These are phyloP conservation scores for Trichonephila inaurata DNA, from an alignment of 1,140 invertebrate genomes.

Conservation along the genomic window DNA sequence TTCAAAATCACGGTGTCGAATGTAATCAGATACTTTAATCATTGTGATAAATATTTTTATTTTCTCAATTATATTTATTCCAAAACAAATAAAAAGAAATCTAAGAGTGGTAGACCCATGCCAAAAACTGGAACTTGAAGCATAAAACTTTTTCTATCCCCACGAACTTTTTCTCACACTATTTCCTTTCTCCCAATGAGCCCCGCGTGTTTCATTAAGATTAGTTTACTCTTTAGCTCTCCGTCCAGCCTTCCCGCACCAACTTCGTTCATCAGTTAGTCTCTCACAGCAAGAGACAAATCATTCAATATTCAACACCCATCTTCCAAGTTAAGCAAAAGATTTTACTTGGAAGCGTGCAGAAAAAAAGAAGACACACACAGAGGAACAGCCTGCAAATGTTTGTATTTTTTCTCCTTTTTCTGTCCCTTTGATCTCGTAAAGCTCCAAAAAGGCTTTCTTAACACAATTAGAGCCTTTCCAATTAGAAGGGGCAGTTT, in stretches of 20 bases:
- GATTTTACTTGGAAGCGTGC: not conserved
- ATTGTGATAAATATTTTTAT: too few relatives aligned
- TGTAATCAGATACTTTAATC: too few relatives aligned
- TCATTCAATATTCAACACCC: constrained; percentile 54
- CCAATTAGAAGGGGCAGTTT: constrained; percentile 65
- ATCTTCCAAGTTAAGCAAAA: constrained; percentile 48
- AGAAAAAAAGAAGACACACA: not conserved
- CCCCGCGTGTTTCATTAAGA: not conserved
- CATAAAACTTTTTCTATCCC: too few relatives aligned
- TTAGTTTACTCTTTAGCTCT: not conserved
- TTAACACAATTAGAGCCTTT: constrained; percentile 70
- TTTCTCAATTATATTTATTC: too few relatives aligned
- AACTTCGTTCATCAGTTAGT: not conserved
- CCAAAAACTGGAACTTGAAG: too few relatives aligned
- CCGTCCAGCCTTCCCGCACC: not conserved
- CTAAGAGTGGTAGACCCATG: too few relatives aligned
- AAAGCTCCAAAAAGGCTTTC: constrained; percentile 48
- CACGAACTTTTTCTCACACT: too few relatives aligned
- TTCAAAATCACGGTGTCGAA: too few relatives aligned
- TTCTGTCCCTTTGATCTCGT: constrained; percentile 52
- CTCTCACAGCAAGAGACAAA: constrained; percentile 9
- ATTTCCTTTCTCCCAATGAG: not conserved
- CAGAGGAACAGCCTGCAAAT: not conserved
- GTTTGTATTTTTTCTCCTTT: not conserved
- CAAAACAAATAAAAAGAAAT: too few relatives aligned